phyloP scores from a whole-genome alignment of 2,113 vertebrate genomes.

The Pipa parva region DNA sequence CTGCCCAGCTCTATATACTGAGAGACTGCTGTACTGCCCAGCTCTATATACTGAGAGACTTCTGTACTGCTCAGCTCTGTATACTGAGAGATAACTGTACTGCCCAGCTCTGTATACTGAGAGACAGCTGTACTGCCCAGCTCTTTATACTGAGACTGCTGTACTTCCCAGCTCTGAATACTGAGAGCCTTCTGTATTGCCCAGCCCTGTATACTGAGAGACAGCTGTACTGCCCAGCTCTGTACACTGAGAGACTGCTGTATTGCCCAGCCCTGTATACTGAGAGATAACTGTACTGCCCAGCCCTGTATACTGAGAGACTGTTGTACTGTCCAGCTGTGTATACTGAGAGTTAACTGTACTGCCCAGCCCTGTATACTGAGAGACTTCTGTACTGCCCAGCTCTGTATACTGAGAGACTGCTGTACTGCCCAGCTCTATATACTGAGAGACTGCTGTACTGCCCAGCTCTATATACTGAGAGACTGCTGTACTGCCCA shows the following conservation, averaged over 20 bases:
- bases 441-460: background rate
- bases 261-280: background rate
- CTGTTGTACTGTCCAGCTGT: background rate
- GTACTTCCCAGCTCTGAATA: background rate
- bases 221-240: background rate
- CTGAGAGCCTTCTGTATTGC: background rate
- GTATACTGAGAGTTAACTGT: background rate
- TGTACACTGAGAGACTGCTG: background rate
- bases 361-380: background rate
- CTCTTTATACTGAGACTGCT: background rate
- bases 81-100: conserved; percentile 12
- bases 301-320: background rate
- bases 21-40: conserved; percentile 14
- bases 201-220: conserved; percentile 1
- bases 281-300: background rate
- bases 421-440: background rate
- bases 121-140: background rate
- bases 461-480: conserved; percentile 3
- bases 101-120: background rate
- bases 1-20: too few species aligned
- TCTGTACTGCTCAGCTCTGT: background rate
- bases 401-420: background rate
- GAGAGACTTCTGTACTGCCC: background rate
- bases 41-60: conserved; percentile 20
- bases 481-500: background rate